Evolutionary conservation across 1,140 invertebrate species (phyloP).

Genomic region (Tetramorium simillimum): DNA sequence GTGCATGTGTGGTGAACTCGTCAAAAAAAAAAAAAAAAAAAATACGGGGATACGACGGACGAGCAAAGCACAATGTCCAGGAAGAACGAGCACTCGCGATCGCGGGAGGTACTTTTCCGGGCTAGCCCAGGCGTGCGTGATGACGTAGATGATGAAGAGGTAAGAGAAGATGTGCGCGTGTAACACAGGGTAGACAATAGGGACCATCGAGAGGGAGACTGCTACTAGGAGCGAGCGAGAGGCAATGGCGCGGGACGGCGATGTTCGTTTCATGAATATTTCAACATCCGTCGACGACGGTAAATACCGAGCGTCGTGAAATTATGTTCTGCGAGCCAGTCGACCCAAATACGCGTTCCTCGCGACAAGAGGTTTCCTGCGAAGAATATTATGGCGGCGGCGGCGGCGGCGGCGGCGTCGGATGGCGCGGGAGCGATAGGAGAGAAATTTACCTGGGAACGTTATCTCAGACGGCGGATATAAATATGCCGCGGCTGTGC

Average conservation of each 20-base stretch:
- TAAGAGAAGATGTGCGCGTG: constrained; percentile 63
- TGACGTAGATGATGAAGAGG: constrained; percentile 51
- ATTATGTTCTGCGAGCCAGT: constrained; percentile 68
- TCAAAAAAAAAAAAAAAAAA: too few relatives aligned
- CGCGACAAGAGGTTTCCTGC: constrained; percentile 32
- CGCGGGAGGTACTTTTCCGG: background rate
- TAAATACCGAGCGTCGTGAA: constrained; percentile 75
- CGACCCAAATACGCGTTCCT: constrained; percentile 43
- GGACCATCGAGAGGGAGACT: constrained; percentile 74
- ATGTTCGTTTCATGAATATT: constrained; percentile 81
- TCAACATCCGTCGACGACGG: constrained; percentile 72
- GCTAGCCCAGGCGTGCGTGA: constrained; percentile 47
- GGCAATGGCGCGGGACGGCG: constrained; percentile 21
- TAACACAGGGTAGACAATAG: constrained; percentile 79
- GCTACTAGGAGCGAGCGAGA: constrained; percentile 31
- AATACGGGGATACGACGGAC: background rate
- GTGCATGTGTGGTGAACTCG: constrained; percentile 1
- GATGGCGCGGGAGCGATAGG: background rate
- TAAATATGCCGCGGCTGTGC: background rate
- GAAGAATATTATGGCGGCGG: constrained; percentile 21
- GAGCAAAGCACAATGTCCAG: constrained; percentile 25
- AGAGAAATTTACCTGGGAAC: constrained; percentile 14
- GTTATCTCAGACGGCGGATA: constrained; percentile 3
- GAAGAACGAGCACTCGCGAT: constrained; percentile 14
- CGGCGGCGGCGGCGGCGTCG: background rate